A percentile compares a stretch with the other conserved stretches of the same genome.
Evolutionary conservation across 2,797 vertebrate species (phyloP).

Genomic region (Helostoma temminkii): DNA sequence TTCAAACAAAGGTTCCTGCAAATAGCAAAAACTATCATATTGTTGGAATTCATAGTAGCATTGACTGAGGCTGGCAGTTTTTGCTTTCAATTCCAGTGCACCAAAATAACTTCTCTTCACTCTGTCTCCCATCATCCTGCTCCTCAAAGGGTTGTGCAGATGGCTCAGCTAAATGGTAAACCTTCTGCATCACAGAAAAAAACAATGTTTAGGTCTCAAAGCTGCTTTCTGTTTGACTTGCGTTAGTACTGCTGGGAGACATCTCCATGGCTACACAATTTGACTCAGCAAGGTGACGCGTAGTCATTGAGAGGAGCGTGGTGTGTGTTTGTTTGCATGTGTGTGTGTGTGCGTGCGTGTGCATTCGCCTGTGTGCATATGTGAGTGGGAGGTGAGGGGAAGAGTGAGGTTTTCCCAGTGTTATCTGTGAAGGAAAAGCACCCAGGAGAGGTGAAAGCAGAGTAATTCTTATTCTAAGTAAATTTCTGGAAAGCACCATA

Average conservation of each 20-base stretch:
- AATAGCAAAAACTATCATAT: background rate
- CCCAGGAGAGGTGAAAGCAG: conserved; percentile 52
- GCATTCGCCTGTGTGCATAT: conserved; percentile 21
- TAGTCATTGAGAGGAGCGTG: conserved; percentile 62
- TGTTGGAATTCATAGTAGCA: conserved; percentile 41
- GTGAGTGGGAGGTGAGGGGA: conserved; percentile 50
- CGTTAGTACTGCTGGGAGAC: conserved; percentile 48
- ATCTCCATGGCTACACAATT: conserved; percentile 76
- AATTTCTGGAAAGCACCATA: conserved; percentile 52
- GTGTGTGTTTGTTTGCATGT: conserved; percentile 12
- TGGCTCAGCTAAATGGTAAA: conserved; percentile 47
- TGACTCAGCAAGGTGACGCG: conserved; percentile 70
- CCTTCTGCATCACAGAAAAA: conserved; percentile 34
- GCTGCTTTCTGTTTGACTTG: conserved; percentile 49
- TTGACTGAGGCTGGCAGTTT: conserved; percentile 24
- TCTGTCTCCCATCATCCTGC: conserved; percentile 38
- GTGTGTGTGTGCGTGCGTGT: conserved; percentile 7
- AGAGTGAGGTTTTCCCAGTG: conserved; percentile 56
- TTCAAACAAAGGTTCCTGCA: conserved; percentile 14
- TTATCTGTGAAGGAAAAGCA: conserved; percentile 55
- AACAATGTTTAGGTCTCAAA: conserved; percentile 54
- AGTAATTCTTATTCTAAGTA: conserved; percentile 54
- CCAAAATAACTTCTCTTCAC: conserved; percentile 41
- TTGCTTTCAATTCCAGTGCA: conserved; percentile 44
- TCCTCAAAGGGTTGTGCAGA: conserved; percentile 31